Conservation (phyloP, 2,797 vertebrate genomes). For the Limosa lapponica region DNA sequence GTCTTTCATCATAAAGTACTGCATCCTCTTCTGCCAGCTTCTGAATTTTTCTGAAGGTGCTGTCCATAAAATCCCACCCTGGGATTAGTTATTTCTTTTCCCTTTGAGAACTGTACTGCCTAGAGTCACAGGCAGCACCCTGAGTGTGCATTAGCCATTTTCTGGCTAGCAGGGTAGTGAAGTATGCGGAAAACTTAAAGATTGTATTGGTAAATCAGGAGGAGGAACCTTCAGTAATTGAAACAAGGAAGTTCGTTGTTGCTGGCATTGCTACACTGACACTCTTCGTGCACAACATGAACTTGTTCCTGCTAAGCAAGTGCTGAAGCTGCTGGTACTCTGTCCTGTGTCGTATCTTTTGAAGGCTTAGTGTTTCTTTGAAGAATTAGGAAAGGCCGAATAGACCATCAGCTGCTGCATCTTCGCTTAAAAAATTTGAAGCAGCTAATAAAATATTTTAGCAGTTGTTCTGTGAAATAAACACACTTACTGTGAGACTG, state of each 20-base stretch:
- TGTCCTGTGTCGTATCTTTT: not conserved
- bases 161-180: not conserved
- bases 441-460: not conserved
- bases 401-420: not conserved
- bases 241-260: slow-evolving; percentile 49
- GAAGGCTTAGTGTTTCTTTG: not conserved
- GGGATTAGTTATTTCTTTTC: not conserved
- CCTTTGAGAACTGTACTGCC: not conserved
- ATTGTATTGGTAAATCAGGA: not conserved
- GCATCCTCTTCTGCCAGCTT: not conserved
- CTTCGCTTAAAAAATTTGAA: not conserved
- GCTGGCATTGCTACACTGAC: slow-evolving; percentile 28
- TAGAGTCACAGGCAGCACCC: not conserved
- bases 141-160: not conserved
- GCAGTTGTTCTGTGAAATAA: not conserved
- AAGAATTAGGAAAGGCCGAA: not conserved
- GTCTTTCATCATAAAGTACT: not conserved
- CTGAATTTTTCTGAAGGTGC: not conserved
- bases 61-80: not conserved
- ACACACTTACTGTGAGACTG: rapidly evolving
- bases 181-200: not conserved
- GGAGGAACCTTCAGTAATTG: slow-evolving; percentile 32
- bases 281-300: not conserved
- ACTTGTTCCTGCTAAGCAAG: not conserved
- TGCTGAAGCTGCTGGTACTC: not conserved